Percentiles rank a stretch among this genome's conserved stretches.
Evolutionary conservation across 2,113 vertebrate genomes (phyloP).

Genomic region (Dissostichus mawsoni): DNA sequence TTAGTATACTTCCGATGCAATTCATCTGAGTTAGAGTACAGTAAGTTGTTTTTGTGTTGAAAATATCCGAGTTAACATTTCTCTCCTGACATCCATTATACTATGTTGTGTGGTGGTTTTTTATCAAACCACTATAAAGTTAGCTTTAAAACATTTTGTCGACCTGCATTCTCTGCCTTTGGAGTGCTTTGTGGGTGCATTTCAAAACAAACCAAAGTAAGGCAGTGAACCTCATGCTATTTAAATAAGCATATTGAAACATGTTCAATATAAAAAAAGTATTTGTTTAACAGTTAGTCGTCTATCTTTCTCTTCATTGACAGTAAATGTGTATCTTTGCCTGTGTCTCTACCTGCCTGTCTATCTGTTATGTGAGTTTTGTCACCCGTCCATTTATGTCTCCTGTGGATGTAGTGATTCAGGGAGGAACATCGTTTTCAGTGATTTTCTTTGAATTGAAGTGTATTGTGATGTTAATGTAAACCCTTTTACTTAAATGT

Average conservation of each 20-base stretch:
- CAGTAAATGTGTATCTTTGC: background rate
- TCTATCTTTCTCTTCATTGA: background rate
- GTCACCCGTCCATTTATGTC: background rate
- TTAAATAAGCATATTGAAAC: background rate
- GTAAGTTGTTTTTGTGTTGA: background rate
- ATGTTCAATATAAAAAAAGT: no score
- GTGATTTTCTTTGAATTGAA: conserved; percentile 23
- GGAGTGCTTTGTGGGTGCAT: conserved; percentile 14
- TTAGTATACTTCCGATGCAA: background rate
- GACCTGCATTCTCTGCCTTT: background rate
- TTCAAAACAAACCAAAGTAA: conserved; percentile 12
- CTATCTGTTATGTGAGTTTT: background rate
- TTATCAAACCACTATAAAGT: background rate
- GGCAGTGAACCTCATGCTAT: background rate
- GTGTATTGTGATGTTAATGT: conserved; percentile 59
- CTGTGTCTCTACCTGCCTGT: background rate
- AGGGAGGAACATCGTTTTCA: conserved; percentile 24
- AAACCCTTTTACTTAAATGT: conserved; percentile 30
- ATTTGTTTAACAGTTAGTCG: no score
- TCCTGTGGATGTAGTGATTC: conserved; percentile 10
- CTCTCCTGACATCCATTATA: conserved; percentile 4
- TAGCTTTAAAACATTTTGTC: background rate
- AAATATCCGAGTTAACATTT: background rate
- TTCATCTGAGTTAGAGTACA: conserved; percentile 2
- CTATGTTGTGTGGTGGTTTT: conserved; percentile 9